Evolutionary conservation across 2,113 vertebrate species (phyloP).

Genomic region (Motacilla tschutschensis): DNA sequence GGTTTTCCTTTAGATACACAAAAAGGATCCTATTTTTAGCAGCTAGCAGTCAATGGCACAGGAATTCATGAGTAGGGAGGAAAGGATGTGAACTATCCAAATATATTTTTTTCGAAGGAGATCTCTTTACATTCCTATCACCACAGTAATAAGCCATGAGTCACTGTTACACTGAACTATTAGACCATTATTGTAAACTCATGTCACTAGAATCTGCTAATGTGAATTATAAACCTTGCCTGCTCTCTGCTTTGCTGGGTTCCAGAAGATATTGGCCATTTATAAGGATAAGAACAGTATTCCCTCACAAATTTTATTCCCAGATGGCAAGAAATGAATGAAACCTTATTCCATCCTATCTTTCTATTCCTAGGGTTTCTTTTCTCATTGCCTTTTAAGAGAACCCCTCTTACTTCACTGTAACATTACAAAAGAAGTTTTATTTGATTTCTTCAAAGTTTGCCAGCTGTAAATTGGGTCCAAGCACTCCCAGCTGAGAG

Average conservation of each 20-base stretch:
- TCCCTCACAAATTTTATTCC: slow-evolving; percentile 1
- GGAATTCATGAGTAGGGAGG: slow-evolving; percentile 51
- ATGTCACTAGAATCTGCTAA: slow-evolving; percentile 11
- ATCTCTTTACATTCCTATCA: slow-evolving; percentile 28
- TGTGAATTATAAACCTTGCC: background rate
- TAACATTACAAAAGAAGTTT: background rate
- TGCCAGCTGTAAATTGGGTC: background rate
- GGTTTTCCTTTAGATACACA: slow-evolving; percentile 23
- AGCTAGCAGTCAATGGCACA: slow-evolving; percentile 1
- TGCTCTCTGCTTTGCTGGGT: background rate
- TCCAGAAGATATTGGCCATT: background rate
- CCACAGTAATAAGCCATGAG: slow-evolving; percentile 28
- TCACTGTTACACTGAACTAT: slow-evolving; percentile 35
- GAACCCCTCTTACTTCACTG: background rate
- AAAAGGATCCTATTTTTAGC: slow-evolving; percentile 43
- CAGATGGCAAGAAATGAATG: background rate
- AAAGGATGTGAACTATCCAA: slow-evolving; percentile 55
- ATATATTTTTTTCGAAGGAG: background rate
- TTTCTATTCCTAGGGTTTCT: background rate
- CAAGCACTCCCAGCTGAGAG: background rate
- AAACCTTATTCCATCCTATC: background rate
- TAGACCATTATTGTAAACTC: slow-evolving; percentile 25
- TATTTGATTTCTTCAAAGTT: background rate
- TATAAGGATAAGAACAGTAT: background rate
- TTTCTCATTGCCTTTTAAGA: background rate